Conservation (phyloP, 2,113 vertebrate species). For the Macroglossus sobrinus region DNA sequence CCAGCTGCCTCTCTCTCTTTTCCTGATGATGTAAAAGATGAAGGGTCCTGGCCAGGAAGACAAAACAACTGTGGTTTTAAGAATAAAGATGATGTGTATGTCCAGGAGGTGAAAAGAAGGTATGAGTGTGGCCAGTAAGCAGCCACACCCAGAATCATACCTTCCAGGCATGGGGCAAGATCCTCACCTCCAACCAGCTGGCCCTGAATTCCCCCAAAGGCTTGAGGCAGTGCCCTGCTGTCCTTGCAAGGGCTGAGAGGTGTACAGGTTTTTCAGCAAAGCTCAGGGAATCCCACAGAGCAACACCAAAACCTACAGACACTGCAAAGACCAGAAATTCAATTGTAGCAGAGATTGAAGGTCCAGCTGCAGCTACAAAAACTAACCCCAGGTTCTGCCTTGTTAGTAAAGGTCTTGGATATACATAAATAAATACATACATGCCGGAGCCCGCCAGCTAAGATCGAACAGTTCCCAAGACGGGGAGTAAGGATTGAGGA, state of each 20-base stretch:
- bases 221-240: constrained; percentile 86
- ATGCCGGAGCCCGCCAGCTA: no score
- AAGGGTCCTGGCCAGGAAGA: constrained; percentile 87
- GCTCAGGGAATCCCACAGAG: constrained; percentile 89
- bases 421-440: background rate
- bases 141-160: constrained; percentile 83
- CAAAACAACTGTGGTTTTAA: constrained; percentile 87
- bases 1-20: constrained; percentile 85
- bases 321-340: constrained; percentile 91
- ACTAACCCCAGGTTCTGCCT: constrained; percentile 71
- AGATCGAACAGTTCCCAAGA: no score
- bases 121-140: constrained; percentile 85
- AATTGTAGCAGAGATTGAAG: constrained; percentile 88
- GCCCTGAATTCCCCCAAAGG: constrained; percentile 88
- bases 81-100: constrained; percentile 87
- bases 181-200: constrained; percentile 91
- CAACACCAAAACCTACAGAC: constrained; percentile 89
- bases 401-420: constrained; percentile 76
- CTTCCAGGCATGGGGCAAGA: constrained; percentile 87
- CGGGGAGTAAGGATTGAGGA: no score
- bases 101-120: constrained; percentile 88
- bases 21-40: constrained; percentile 90
- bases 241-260: constrained; percentile 88
- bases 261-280: constrained; percentile 89
- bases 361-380: constrained; percentile 88